Percentiles rank a stretch among this genome's conserved stretches.
phyloP scores from a whole-genome alignment of 2,888 invertebrate species.

The Nomada hirtipes region DNA sequence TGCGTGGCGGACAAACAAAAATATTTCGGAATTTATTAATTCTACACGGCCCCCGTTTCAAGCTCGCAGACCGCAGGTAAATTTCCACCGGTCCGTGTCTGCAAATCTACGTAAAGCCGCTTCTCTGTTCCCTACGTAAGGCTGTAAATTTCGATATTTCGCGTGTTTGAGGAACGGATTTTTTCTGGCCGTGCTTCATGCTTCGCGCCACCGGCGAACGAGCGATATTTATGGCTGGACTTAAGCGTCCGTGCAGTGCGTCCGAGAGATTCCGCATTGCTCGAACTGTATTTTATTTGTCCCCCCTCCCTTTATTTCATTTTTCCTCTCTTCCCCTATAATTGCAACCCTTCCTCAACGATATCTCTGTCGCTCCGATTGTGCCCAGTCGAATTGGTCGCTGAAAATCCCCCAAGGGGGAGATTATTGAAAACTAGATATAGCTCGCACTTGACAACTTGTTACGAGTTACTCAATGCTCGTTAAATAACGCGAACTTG shows the following conservation, averaged over 20 bases:
- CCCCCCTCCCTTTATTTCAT: not conserved
- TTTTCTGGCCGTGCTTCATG: constrained; percentile 78
- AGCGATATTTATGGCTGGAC: constrained; percentile 63
- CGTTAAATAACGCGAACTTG: constrained; percentile 40
- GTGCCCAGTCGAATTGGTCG: constrained; percentile 2
- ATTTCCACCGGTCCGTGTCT: constrained; percentile 35
- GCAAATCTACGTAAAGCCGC: constrained; percentile 70
- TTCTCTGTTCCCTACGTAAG: constrained; percentile 71
- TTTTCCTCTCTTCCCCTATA: not conserved
- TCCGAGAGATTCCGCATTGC: constrained; percentile 26
- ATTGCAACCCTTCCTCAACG: not conserved
- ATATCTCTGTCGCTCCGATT: constrained; percentile 38
- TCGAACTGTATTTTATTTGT: not conserved
- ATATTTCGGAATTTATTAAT: constrained; percentile 60
- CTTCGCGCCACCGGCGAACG: constrained; percentile 65
- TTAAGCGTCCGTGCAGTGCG: constrained; percentile 57
- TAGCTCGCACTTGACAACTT: constrained; percentile 33
- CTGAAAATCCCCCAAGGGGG: not conserved
- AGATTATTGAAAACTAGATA: constrained; percentile 44
- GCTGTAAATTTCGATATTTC: constrained; percentile 80
- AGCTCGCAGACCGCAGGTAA: constrained; percentile 51
- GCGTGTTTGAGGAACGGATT: constrained; percentile 82
- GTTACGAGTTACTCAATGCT: constrained; percentile 33
- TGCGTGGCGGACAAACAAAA: constrained; percentile 22
- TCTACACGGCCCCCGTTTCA: constrained; percentile 21